phyloP scores from a whole-genome alignment of 2,888 invertebrate species.

The Caenorhabditis virilis region DNA sequence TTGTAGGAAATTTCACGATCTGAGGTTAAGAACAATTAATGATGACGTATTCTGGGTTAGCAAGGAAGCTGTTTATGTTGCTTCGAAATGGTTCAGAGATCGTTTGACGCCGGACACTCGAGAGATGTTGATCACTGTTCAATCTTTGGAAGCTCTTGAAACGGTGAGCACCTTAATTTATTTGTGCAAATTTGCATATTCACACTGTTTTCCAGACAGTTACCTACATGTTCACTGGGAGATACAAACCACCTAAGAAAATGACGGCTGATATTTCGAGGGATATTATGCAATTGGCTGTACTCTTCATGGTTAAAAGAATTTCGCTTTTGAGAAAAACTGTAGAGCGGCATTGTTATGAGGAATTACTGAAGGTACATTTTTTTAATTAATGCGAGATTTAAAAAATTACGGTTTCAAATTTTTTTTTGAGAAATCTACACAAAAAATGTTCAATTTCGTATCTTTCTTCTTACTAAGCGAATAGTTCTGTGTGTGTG shows the following conservation, averaged over 20 bases:
- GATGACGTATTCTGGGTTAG: not conserved
- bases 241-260: not conserved
- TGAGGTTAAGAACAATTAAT: not conserved
- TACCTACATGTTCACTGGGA: not conserved
- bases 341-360: constrained; percentile 3
- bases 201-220: not conserved
- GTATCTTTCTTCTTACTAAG: too few species aligned
- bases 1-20: not conserved
- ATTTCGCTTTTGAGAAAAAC: not conserved
- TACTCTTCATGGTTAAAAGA: constrained; percentile 3
- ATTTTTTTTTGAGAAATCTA: too few species aligned
- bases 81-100: not conserved
- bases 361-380: not conserved
- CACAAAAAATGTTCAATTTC: too few species aligned
- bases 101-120: not conserved
- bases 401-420: too few species aligned
- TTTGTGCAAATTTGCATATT: not conserved
- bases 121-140: not conserved
- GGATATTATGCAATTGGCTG: not conserved
- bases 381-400: too few species aligned
- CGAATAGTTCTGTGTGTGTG: too few species aligned
- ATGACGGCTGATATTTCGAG: not conserved
- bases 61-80: not conserved
- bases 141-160: not conserved
- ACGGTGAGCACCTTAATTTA: not conserved